Evolutionary conservation across 2,797 vertebrate species (phyloP).

Genomic region (Adrianichthys oophorus): DNA sequence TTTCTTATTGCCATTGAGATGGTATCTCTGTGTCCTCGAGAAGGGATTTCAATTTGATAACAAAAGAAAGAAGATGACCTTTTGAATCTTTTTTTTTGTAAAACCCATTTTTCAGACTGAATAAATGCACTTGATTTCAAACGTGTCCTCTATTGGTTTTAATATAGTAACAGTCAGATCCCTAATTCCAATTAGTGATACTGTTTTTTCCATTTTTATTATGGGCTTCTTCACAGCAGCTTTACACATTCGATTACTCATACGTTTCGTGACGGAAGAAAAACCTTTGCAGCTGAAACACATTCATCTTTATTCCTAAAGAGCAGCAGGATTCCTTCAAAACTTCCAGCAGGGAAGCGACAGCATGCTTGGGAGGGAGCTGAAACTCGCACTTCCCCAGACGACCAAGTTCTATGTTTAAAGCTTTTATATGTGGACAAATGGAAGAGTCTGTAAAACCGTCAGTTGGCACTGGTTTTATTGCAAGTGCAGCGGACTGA

Average conservation of each 20-base stretch:
- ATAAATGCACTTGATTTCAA: conserved; percentile 40
- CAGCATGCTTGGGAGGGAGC: conserved; percentile 14
- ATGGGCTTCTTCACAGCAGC: conserved; percentile 2
- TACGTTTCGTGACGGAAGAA: conserved; percentile 15
- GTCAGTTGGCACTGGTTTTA: conserved; percentile 24
- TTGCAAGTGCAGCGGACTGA: neutral
- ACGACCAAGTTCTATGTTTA: conserved; percentile 30
- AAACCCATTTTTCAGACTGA: conserved; percentile 27
- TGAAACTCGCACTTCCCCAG: conserved; percentile 36
- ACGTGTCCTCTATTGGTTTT: conserved; percentile 29
- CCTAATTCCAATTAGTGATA: conserved; percentile 32
- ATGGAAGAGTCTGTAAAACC: conserved; percentile 20
- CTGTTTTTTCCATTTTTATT: conserved; percentile 28
- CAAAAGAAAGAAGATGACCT: conserved; percentile 34
- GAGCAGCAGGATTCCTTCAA: conserved; percentile 21
- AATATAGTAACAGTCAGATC: conserved; percentile 23
- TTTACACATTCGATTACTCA: conserved; percentile 4
- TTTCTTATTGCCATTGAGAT: conserved; percentile 37
- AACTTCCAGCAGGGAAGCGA: conserved; percentile 17
- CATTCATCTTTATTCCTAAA: conserved; percentile 13
- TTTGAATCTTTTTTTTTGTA: conserved; percentile 36
- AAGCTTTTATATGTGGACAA: conserved; percentile 19
- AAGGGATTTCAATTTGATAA: conserved; percentile 58
- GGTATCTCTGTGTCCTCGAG: conserved; percentile 36
- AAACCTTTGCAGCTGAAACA: conserved; percentile 12